Conservation (phyloP, 2,797 vertebrate species). For the Decapterus maruadsi region DNA sequence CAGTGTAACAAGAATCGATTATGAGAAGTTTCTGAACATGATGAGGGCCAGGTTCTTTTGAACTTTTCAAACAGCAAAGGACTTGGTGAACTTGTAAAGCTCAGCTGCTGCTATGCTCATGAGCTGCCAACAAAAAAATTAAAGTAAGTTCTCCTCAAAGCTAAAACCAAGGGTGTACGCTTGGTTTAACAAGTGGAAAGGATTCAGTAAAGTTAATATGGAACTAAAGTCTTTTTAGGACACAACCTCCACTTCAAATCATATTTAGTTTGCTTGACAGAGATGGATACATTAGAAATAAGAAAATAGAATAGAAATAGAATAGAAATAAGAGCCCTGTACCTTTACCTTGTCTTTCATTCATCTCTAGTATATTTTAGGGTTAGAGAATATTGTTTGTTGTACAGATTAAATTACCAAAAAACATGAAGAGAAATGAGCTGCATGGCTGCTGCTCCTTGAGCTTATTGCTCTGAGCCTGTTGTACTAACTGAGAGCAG, state of each 20-base stretch:
- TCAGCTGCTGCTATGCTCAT: not conserved
- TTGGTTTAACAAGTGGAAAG: not conserved
- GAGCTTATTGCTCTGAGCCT: not conserved
- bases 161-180: not conserved
- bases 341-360: not conserved
- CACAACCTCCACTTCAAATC: not conserved
- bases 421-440: not conserved
- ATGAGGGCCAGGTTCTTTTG: not conserved
- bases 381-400: not conserved
- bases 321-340: not conserved
- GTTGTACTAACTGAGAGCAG: not conserved
- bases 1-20: not conserved
- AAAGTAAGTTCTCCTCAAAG: not conserved
- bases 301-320: too few species aligned
- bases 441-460: not conserved
- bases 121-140: not conserved
- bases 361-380: not conserved
- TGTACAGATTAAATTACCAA: not conserved
- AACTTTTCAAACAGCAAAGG: slow-evolving; percentile 26
- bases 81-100: not conserved
- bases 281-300: not conserved
- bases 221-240: not conserved
- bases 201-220: not conserved
- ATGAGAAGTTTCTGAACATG: slow-evolving; percentile 1
- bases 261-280: not conserved